A percentile compares a stretch with the other conserved stretches of the same genome.
Conservation (phyloP, 2,888 invertebrate genomes). For the Acanthosepion lycidas region DNA sequence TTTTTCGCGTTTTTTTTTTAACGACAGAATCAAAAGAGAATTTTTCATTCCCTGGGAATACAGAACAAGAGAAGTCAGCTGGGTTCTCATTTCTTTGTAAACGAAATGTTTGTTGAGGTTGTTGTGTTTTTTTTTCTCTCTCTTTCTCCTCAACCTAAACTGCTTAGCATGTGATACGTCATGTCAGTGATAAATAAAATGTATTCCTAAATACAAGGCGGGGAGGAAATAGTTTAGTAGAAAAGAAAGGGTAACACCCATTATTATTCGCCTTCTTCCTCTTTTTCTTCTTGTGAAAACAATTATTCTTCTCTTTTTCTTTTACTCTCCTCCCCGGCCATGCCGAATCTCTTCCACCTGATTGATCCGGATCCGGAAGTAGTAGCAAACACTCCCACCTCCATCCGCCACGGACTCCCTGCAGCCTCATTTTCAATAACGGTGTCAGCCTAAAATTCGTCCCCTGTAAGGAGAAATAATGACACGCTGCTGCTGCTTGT, state of each 20-base stretch:
- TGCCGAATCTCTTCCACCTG: neutral
- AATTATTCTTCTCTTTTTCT: neutral
- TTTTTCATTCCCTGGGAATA: neutral
- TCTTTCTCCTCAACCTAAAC: too few species aligned
- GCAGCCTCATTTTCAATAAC: slow-evolving; percentile 12
- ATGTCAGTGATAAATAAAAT: neutral
- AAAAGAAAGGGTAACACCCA: neutral
- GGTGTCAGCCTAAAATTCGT: neutral
- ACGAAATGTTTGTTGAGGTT: neutral
- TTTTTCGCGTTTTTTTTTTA: too few species aligned
- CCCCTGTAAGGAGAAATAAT: neutral
- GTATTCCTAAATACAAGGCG: neutral
- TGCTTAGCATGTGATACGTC: neutral
- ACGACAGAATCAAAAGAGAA: too few species aligned
- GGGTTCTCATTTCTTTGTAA: neutral
- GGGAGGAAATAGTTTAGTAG: neutral
- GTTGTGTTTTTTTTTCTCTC: neutral
- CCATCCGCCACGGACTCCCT: too few species aligned
- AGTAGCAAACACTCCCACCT: neutral
- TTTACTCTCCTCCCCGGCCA: neutral
- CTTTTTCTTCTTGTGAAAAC: neutral
- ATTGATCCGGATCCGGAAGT: slow-evolving; percentile 23
- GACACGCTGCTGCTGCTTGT: neutral
- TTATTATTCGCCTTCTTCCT: neutral
- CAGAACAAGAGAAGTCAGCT: neutral